A percentile compares a stretch with the other conserved stretches of the same genome.
Conservation (phyloP, 2,888 invertebrate species). For the Glaucopsyche alexis region DNA sequence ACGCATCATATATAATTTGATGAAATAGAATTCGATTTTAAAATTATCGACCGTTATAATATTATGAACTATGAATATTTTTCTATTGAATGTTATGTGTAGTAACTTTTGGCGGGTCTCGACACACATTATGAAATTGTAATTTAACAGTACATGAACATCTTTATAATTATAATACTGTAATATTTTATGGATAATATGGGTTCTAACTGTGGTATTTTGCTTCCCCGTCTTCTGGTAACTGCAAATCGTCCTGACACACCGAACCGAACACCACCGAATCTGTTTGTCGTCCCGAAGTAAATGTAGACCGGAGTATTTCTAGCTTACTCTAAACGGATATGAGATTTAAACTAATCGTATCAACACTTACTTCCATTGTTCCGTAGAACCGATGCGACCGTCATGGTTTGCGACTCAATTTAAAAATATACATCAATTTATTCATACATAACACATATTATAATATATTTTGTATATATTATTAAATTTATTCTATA, state of each 20-base stretch:
- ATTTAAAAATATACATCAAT: slow-evolving; percentile 27
- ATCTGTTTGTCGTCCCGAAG: slow-evolving; percentile 52
- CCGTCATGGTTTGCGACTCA: slow-evolving; percentile 19
- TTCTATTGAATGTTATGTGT: background rate
- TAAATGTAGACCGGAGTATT: slow-evolving; percentile 51
- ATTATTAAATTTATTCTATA: slow-evolving; percentile 23
- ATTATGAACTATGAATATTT: background rate
- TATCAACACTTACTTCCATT: slow-evolving; percentile 19
- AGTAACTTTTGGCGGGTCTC: background rate
- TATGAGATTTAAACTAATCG: slow-evolving; percentile 2
- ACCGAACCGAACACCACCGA: slow-evolving; percentile 64
- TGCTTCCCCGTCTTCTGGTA: slow-evolving; percentile 75
- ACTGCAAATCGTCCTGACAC: slow-evolving; percentile 68
- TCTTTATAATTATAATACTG: slow-evolving; percentile 62
- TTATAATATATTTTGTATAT: slow-evolving; percentile 26
- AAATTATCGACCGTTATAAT: background rate
- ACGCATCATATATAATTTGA: background rate
- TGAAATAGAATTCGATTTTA: background rate
- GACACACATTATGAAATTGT: slow-evolving; percentile 27
- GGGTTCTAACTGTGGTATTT: slow-evolving; percentile 43
- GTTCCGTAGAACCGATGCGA: slow-evolving; percentile 13
- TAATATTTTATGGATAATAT: slow-evolving; percentile 46
- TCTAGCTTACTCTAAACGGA: slow-evolving; percentile 14
- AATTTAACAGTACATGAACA: slow-evolving; percentile 47
- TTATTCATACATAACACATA: slow-evolving; percentile 33